Evolutionary conservation across 2,113 vertebrate species (phyloP).

Genomic region (Melanerpes formicivorus): DNA sequence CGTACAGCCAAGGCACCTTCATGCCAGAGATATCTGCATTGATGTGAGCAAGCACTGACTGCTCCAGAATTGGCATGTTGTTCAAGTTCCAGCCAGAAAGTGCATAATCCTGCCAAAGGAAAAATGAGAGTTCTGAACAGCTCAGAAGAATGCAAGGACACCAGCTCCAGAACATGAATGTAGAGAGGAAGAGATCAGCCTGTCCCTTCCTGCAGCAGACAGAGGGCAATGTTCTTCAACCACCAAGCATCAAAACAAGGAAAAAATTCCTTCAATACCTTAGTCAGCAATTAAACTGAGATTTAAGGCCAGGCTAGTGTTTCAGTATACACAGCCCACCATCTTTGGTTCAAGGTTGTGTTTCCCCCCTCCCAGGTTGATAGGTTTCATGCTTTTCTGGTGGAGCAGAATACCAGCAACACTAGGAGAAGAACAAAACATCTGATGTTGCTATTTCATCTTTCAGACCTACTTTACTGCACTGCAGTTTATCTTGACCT

Average conservation of each 20-base stretch:
- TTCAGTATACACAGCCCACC: background rate
- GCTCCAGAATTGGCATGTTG: conserved; percentile 98
- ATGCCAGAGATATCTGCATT: conserved; percentile 98
- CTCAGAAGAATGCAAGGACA: background rate
- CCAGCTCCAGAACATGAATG: background rate
- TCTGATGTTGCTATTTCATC: background rate
- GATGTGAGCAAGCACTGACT: conserved; percentile 96
- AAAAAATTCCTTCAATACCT: background rate
- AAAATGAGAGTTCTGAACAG: background rate
- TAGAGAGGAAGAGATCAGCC: background rate
- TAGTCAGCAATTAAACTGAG: background rate
- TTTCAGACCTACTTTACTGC: background rate
- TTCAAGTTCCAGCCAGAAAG: conserved; percentile 98
- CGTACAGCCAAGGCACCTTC: conserved; percentile 98
- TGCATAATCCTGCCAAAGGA: conserved; percentile 87
- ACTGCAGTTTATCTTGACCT: background rate
- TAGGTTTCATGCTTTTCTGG: background rate
- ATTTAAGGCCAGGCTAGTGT: background rate
- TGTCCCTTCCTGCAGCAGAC: background rate
- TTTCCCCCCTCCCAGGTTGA: too few species aligned
- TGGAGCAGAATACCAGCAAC: background rate
- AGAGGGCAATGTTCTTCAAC: background rate
- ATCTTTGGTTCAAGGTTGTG: background rate
- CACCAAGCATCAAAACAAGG: background rate
- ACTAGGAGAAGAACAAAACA: background rate